A percentile compares a stretch with the other conserved stretches of the same genome.
These are phyloP conservation scores for Raphicerus campestris DNA, from an alignment of 2,113 vertebrate species.

Conservation along the genomic window DNA sequence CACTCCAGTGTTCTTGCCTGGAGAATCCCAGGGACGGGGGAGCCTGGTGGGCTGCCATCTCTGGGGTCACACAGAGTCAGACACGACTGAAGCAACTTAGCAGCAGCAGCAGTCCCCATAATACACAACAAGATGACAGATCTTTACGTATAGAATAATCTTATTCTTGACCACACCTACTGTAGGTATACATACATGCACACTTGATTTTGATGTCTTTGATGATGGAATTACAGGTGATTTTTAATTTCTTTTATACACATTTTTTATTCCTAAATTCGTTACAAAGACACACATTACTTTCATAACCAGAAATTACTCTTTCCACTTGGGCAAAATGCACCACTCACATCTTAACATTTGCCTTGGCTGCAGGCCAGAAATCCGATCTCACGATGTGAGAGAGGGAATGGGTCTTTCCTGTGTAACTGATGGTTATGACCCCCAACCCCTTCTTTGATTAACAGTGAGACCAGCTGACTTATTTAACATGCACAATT, in stretches of 20 bases:
- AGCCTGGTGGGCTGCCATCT: too few species aligned
- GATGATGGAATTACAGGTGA: neutral
- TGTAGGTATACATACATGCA: neutral
- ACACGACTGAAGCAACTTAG: too few species aligned
- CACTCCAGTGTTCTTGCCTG: too few species aligned
- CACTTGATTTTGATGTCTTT: neutral
- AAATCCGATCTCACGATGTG: conserved; percentile 10
- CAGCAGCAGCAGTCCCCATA: too few species aligned
- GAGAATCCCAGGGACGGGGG: too few species aligned
- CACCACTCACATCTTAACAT: neutral
- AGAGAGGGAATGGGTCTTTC: neutral
- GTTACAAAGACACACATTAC: neutral
- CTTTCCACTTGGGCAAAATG: neutral
- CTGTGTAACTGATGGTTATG: neutral
- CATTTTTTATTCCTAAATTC: conserved; percentile 11
- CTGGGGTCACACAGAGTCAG: too few species aligned
- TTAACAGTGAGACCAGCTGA: conserved; percentile 38
- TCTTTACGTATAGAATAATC: neutral
- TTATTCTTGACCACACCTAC: neutral
- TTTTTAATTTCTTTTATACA: neutral
- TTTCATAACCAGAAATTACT: conserved; percentile 31
- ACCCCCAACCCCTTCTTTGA: conserved; percentile 22
- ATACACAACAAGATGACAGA: neutral
- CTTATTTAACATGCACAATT: neutral
- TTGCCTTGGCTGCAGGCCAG: conserved; percentile 7